Conservation (phyloP, 2,888 invertebrate species). For the Busseola fusca region DNA sequence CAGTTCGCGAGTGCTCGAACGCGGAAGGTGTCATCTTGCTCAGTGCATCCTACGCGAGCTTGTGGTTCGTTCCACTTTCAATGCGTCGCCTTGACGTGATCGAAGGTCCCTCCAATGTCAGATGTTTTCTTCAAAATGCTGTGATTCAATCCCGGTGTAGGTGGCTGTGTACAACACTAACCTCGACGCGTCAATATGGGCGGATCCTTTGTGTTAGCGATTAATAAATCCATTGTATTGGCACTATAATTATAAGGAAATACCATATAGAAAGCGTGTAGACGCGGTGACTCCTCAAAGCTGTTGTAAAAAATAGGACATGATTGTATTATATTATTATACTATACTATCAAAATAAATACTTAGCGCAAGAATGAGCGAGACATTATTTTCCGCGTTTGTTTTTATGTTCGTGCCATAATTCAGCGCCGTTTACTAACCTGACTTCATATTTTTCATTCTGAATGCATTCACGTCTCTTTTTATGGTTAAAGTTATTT, state of each 20-base stretch:
- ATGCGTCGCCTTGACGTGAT: slow-evolving; percentile 59
- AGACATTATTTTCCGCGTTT: slow-evolving; percentile 12
- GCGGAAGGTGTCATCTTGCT: slow-evolving; percentile 61
- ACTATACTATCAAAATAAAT: slow-evolving; percentile 24
- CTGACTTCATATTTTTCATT: slow-evolving; percentile 36
- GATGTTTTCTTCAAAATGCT: slow-evolving; percentile 57
- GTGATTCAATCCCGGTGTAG: slow-evolving; percentile 60
- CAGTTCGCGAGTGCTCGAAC: slow-evolving; percentile 20
- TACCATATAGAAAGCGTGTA: slow-evolving; percentile 29
- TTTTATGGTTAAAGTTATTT: slow-evolving; percentile 22
- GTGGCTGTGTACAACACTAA: slow-evolving; percentile 43
- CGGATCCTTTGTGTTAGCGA: slow-evolving; percentile 48
- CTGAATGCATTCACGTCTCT: slow-evolving; percentile 29
- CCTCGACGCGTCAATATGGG: slow-evolving; percentile 53
- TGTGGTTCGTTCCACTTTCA: slow-evolving; percentile 60
- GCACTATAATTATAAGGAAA: slow-evolving; percentile 50
- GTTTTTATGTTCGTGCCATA: slow-evolving; percentile 19
- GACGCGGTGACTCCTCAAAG: slow-evolving; percentile 32
- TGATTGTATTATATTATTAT: slow-evolving; percentile 16
- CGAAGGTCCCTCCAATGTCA: slow-evolving; percentile 61
- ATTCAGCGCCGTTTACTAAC: slow-evolving; percentile 35
- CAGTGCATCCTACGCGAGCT: slow-evolving; percentile 53
- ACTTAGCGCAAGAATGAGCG: slow-evolving; percentile 4
- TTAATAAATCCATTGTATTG: slow-evolving; percentile 54
- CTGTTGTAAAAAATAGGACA: slow-evolving; percentile 15